Base-by-base conservation (phyloP, 2,113 vertebrate species). In the Festucalex cinctus region DNA sequence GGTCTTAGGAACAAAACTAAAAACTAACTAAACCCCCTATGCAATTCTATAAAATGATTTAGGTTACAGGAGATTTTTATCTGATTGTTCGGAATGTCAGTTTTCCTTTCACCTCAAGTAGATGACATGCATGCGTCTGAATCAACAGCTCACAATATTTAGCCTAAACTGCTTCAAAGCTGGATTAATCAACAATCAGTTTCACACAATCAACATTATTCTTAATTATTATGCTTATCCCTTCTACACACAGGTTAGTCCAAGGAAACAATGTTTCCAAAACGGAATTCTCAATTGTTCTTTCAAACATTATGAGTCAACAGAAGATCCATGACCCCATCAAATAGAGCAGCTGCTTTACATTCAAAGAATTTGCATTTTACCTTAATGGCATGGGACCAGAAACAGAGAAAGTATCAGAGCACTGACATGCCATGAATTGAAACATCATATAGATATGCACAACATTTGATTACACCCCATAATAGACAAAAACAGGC, bases 241-340 rank as follows among this genome's bases (percentile, higher is more conserved):
- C 63, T 59, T 59, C 62, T 12, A 26, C 54, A 53, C 32, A 22
- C 58, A 69, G 32, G 65, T 43, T 49, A 37, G 37, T 75, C 79
- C 12, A 73, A 79, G 65, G 69, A 66, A 65, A 80, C 71, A 75
- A 67, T 69, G 71, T 65, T 68, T 62, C 44, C 14, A 57, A 67
- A 68, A 60, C 79, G 79, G 64, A 90, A 80, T 68, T 66, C 66
- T 71, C 53, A 70, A 41, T 80, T 76, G 77, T 24, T 20, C 63
- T 75, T 48, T 37, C 5, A 9, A 72, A 68, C 32, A 1, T 69
- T 54, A 65, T 32, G 28, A 32, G 28, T 32, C 5, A 9, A 68
- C 20, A 41, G 39, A 56, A 66, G 57, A 69, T 66, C 57, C 13
- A 63, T 66, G n/a, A n/a, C n/a, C 60, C 66, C 63, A 82, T 63